These are phyloP conservation scores for Meloidogyne hapla DNA, from an alignment of 1,140 invertebrate species.

Conservation along the genomic window DNA sequence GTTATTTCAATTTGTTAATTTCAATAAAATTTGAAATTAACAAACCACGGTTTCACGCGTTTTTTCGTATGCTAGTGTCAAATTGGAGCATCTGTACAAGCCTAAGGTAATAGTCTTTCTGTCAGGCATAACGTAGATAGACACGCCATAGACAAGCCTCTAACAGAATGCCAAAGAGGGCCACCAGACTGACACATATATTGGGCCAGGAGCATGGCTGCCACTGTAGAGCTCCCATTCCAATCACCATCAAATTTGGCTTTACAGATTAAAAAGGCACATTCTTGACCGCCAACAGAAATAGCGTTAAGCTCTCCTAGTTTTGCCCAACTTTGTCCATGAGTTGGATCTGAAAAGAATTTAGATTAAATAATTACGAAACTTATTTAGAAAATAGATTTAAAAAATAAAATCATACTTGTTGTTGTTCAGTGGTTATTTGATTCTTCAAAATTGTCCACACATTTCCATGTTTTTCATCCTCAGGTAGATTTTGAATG, in stretches of 20 bases:
- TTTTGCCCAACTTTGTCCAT: not conserved
- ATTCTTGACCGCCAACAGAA: conserved; percentile 80
- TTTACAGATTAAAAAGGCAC: conserved; percentile 74
- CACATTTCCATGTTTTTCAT: not conserved
- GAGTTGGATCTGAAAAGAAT: not conserved
- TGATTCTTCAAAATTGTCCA: not conserved
- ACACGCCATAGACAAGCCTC: conserved; percentile 76
- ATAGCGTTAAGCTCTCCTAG: conserved; percentile 66
- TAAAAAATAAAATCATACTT: not conserved
- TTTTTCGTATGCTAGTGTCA: conserved; percentile 76
- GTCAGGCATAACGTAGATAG: conserved; percentile 64
- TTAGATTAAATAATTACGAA: not conserved
- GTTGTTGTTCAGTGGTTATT: not conserved
- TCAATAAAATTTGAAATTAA: too few species aligned
- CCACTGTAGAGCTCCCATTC: conserved; percentile 60
- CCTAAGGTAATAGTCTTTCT: conserved; percentile 75
- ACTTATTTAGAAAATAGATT: too few species aligned
- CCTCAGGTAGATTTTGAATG: conserved; percentile 12
- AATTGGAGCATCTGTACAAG: conserved; percentile 75
- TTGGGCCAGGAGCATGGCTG: conserved; percentile 69
- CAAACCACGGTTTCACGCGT: conserved; percentile 75
- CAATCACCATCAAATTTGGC: conserved; percentile 68
- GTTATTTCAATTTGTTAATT: too few species aligned
- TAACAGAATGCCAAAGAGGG: conserved; percentile 80
- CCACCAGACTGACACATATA: conserved; percentile 85